Conservation (phyloP, 2,888 invertebrate genomes). For the Drosophila peninsularis region DNA sequence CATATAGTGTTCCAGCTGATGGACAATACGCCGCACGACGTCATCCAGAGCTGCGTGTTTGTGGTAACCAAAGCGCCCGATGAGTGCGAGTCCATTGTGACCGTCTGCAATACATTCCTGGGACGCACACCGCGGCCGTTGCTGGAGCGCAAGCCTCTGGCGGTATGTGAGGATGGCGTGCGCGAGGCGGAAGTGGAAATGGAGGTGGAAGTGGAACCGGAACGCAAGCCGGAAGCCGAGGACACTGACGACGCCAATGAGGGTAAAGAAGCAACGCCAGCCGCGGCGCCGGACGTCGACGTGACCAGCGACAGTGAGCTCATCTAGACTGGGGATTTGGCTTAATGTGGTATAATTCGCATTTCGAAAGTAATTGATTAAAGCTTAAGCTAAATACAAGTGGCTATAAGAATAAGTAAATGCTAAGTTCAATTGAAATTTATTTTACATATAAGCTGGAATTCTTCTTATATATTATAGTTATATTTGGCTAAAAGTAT, state of each 20-base stretch:
- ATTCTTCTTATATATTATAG: too few relatives aligned
- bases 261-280: slow-evolving; percentile 26
- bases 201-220: slow-evolving; percentile 28
- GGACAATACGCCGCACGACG: slow-evolving; percentile 78
- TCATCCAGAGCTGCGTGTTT: slow-evolving; percentile 81
- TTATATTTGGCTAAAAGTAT: slow-evolving; percentile 51
- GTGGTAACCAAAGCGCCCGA: slow-evolving; percentile 62
- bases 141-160: slow-evolving; percentile 66
- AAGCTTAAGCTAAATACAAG: not conserved
- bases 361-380: not conserved
- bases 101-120: slow-evolving; percentile 76
- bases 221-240: slow-evolving; percentile 44
- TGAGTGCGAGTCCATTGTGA: slow-evolving; percentile 77
- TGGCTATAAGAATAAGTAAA: not conserved
- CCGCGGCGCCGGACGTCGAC: slow-evolving; percentile 43
- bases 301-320: slow-evolving; percentile 35
- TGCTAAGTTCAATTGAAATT: not conserved
- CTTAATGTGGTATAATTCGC: slow-evolving; percentile 4
- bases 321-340: slow-evolving; percentile 31
- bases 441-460: too few relatives aligned
- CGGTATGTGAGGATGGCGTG: slow-evolving; percentile 71
- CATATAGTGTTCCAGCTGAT: slow-evolving; percentile 79
- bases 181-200: slow-evolving; percentile 54
- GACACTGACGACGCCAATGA: slow-evolving; percentile 39
- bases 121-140: slow-evolving; percentile 79